Percentiles rank a stretch among this genome's conserved stretches.
Evolutionary conservation across 1,140 invertebrate genomes (phyloP).

Genomic region (Contarinia nasturtii): DNA sequence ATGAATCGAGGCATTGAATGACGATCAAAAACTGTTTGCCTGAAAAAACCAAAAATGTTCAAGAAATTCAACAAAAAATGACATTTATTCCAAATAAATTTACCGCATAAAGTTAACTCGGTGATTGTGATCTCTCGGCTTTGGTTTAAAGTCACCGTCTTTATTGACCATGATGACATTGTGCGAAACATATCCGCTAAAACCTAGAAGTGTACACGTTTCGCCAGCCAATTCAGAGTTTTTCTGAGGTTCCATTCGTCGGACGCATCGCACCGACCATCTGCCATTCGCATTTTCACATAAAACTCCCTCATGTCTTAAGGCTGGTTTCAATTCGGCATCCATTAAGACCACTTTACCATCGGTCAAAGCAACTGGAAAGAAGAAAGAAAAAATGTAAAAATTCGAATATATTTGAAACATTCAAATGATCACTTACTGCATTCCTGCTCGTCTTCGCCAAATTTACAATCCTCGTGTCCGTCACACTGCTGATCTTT

Average conservation of each 20-base stretch:
- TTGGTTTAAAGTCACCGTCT: no score
- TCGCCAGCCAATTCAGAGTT: conserved; percentile 12
- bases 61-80: no score
- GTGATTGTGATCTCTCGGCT: no score
- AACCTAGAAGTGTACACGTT: conserved; percentile 1
- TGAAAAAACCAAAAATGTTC: no score
- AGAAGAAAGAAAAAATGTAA: conserved; percentile 5
- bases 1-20: no score
- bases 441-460: conserved; percentile 54
- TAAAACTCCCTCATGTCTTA: conserved; percentile 36
- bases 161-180: no score
- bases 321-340: conserved; percentile 30
- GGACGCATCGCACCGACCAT: conserved; percentile 40
- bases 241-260: conserved; percentile 16
- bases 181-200: not conserved
- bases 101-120: no score
- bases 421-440: conserved; percentile 28
- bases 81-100: no score
- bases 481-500: conserved; percentile 36
- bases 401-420: not conserved
- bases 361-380: conserved; percentile 42
- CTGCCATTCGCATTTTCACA: conserved; percentile 29
- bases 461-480: conserved; percentile 35
- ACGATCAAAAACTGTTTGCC: no score
- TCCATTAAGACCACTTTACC: conserved; percentile 35